These are phyloP conservation scores for Orestias chungarensis DNA, from an alignment of 2,797 vertebrate genomes.

Conservation along the genomic window DNA sequence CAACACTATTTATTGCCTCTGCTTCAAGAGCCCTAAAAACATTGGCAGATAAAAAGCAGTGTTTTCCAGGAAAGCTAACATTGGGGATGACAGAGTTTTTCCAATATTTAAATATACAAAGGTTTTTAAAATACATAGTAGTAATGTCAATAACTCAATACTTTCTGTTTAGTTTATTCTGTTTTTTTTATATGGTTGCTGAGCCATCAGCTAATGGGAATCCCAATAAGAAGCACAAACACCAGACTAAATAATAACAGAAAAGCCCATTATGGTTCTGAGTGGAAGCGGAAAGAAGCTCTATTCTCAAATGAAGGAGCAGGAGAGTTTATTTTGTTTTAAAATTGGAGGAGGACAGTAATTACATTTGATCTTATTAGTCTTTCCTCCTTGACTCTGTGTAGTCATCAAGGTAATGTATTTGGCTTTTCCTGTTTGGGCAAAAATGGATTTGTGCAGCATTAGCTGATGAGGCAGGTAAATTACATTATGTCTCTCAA, in stretches of 20 bases:
- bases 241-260: slow-evolving; percentile 50
- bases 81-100: slow-evolving; percentile 10
- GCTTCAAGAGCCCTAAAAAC: slow-evolving; percentile 41
- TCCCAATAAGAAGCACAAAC: slow-evolving; percentile 47
- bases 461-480: slow-evolving; percentile 86
- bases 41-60: slow-evolving; percentile 41
- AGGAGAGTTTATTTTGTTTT: slow-evolving; percentile 74
- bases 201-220: slow-evolving; percentile 69
- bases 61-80: slow-evolving; percentile 33
- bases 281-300: slow-evolving; percentile 48
- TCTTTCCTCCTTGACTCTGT: slow-evolving; percentile 72
- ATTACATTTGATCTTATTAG: slow-evolving; percentile 84
- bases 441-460: slow-evolving; percentile 84
- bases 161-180: slow-evolving; percentile 29
- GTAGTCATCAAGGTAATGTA: slow-evolving; percentile 84
- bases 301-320: slow-evolving; percentile 61
- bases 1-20: slow-evolving; percentile 15
- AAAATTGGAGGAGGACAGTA: slow-evolving; percentile 77
- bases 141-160: slow-evolving; percentile 58
- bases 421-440: slow-evolving; percentile 80
- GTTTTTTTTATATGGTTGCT: slow-evolving; percentile 8
- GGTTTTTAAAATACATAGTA: slow-evolving; percentile 46
- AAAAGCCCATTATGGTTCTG: slow-evolving; percentile 47
- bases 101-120: slow-evolving; percentile 45
- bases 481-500: slow-evolving; percentile 83